Evolutionary conservation across 2,797 vertebrate species (phyloP).

Genomic region (Aplochiton taeniatus): DNA sequence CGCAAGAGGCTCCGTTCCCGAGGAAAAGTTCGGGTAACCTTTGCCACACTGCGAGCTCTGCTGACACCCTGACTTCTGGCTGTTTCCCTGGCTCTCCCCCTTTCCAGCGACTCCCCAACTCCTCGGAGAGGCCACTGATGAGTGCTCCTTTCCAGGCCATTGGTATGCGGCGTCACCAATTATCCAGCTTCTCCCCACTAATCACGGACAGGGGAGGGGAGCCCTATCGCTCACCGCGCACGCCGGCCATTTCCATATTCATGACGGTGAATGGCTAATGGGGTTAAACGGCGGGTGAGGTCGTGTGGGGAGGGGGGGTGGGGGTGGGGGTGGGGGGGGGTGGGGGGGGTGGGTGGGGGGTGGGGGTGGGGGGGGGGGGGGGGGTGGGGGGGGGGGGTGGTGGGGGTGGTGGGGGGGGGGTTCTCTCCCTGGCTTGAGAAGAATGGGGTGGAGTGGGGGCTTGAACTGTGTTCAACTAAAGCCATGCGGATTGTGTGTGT

Average conservation of each 20-base stretch:
- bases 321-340: conserved; percentile 49
- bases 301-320: conserved; percentile 53
- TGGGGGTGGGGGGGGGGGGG: conserved; percentile 74
- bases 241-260: conserved; percentile 86
- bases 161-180: conserved; percentile 85
- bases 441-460: conserved; percentile 21
- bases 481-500: conserved; percentile 31
- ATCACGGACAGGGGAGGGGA: conserved; percentile 85
- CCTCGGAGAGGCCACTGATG: conserved; percentile 76
- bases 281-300: conserved; percentile 85
- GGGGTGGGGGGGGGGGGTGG: conserved; percentile 65
- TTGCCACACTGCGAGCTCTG: conserved; percentile 73
- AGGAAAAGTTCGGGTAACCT: conserved; percentile 63
- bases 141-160: conserved; percentile 78
- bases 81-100: conserved; percentile 68
- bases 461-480: conserved; percentile 35
- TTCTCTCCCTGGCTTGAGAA: conserved; percentile 50
- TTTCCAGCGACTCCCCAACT: conserved; percentile 40
- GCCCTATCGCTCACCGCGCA: conserved; percentile 81
- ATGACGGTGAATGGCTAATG: conserved; percentile 86
- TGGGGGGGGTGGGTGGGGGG: too few species aligned
- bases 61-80: conserved; percentile 77
- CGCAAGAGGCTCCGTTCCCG: too few species aligned
- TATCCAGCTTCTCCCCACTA: conserved; percentile 83
- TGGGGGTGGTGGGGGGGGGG: conserved; percentile 60